Evolutionary conservation across 2,888 invertebrate genomes (phyloP).

Genomic region (Neoscelio sp.): DNA sequence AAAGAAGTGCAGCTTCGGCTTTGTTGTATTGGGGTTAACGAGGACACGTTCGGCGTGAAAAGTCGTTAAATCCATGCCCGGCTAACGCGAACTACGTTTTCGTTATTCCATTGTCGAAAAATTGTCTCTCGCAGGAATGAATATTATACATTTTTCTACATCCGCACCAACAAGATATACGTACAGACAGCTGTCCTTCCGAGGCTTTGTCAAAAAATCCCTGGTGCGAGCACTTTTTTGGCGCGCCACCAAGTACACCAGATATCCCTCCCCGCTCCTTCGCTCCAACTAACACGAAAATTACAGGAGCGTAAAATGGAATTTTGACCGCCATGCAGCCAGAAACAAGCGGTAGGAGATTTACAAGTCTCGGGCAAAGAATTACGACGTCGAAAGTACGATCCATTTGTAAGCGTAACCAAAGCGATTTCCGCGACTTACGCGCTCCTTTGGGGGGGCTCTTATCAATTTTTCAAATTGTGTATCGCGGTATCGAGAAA

Average conservation of each 20-base stretch:
- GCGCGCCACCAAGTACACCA: constrained; percentile 57
- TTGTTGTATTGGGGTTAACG: too few species aligned
- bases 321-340: constrained; percentile 63
- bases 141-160: too few species aligned
- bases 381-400: constrained; percentile 53
- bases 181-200: constrained; percentile 64
- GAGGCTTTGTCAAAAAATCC: constrained; percentile 65
- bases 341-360: constrained; percentile 64
- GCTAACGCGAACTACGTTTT: too few species aligned
- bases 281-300: constrained; percentile 58
- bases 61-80: too few species aligned
- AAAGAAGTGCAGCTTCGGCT: too few species aligned
- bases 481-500: too few species aligned
- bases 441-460: not conserved
- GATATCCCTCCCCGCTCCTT: constrained; percentile 16
- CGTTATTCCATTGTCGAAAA: too few species aligned
- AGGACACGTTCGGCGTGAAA: too few species aligned
- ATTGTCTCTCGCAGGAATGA: too few species aligned
- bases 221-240: constrained; percentile 61
- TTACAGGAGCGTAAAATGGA: constrained; percentile 68
- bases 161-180: too few species aligned
- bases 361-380: constrained; percentile 65
- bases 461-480: constrained; percentile 20
- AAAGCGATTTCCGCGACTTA: constrained; percentile 22
- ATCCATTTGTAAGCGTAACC: constrained; percentile 47